Conservation (phyloP, 2,113 vertebrate genomes). For the Eulemur macaco region DNA sequence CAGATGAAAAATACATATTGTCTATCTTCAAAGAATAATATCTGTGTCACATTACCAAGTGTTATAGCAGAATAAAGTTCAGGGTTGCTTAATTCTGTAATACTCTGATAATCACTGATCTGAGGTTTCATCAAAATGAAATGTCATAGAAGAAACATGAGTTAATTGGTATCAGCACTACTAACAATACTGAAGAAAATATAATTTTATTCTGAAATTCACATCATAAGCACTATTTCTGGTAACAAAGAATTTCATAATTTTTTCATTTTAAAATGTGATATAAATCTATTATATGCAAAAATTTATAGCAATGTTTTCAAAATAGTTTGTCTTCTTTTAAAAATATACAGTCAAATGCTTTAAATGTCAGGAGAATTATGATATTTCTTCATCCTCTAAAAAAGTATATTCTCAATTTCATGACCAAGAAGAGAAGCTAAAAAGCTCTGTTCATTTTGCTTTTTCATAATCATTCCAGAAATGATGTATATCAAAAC, state of each 20-base stretch:
- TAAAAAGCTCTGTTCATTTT: constrained; percentile 71
- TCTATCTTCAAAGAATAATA: constrained; percentile 1
- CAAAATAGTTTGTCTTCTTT: constrained; percentile 35
- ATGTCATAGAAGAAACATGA: not conserved
- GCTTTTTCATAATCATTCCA: constrained; percentile 41
- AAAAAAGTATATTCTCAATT: constrained; percentile 63
- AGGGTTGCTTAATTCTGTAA: constrained; percentile 17
- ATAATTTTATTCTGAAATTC: constrained; percentile 32
- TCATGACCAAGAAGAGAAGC: constrained; percentile 64
- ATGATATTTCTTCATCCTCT: not conserved
- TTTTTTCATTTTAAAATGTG: not conserved
- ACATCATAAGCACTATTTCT: not conserved
- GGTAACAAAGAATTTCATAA: not conserved
- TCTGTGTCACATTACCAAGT: not conserved
- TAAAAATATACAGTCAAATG: constrained; percentile 10
- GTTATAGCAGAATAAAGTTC: not conserved
- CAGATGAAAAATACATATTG: not conserved
- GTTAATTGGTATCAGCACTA: not conserved
- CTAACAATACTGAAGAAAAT: constrained; percentile 15
- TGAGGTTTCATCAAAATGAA: constrained; percentile 20
- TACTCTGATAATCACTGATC: not conserved
- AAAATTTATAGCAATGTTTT: constrained; percentile 45
- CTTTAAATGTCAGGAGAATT: constrained; percentile 54
- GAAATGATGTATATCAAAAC: constrained; percentile 73
- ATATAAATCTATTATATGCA: not conserved